These are phyloP conservation scores for Cephus pygmeus DNA, from an alignment of 2,888 invertebrate genomes.

Conservation along the genomic window DNA sequence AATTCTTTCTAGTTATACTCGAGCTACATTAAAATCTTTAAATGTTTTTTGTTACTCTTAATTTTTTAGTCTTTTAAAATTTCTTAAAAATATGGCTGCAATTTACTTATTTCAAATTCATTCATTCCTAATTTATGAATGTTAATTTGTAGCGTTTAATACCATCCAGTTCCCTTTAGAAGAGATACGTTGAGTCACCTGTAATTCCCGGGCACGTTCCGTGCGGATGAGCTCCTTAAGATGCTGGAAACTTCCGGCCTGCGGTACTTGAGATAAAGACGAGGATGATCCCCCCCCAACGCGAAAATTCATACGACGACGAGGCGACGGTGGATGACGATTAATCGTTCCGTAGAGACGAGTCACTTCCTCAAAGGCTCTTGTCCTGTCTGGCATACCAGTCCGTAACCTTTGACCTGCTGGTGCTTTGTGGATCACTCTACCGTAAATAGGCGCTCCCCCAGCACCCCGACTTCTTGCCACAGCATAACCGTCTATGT, in stretches of 20 bases:
- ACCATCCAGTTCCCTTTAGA: background rate
- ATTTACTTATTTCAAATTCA: too few species aligned
- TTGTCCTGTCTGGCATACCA: constrained; percentile 64
- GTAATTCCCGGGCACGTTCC: constrained; percentile 79
- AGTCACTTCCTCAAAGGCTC: constrained; percentile 68
- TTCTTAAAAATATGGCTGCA: too few species aligned
- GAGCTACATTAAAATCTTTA: too few species aligned
- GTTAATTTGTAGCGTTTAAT: too few species aligned
- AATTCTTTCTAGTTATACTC: too few species aligned
- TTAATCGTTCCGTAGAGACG: constrained; percentile 68
- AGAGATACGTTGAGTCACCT: constrained; percentile 40
- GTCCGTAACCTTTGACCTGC: constrained; percentile 62
- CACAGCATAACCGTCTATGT: constrained; percentile 27
- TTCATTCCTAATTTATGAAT: too few species aligned
- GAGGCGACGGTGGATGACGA: constrained; percentile 67
- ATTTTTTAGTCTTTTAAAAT: too few species aligned
- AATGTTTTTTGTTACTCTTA: too few species aligned
- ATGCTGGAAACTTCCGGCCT: constrained; percentile 75
- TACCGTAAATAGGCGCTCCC: constrained; percentile 75
- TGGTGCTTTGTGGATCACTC: constrained; percentile 79
- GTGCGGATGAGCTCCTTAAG: constrained; percentile 83
- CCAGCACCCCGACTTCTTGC: constrained; percentile 53
- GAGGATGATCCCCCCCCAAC: constrained; percentile 34
- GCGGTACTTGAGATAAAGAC: constrained; percentile 47
- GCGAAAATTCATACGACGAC: constrained; percentile 61